phyloP scores from a whole-genome alignment of 1,140 invertebrate genomes.

The Eumaeus atala region DNA sequence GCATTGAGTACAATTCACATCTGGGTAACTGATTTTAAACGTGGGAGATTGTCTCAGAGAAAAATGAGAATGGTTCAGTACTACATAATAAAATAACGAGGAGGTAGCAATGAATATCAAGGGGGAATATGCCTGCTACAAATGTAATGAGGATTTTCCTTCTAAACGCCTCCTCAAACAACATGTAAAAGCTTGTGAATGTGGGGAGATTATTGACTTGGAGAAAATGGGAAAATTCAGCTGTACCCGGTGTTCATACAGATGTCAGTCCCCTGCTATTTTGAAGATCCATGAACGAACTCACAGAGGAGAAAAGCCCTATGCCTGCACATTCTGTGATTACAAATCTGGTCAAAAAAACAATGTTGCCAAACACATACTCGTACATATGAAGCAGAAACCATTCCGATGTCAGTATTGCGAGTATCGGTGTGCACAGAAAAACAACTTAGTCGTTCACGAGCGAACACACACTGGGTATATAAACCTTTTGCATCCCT shows the following conservation, averaged over 20 bases:
- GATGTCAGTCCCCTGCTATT: constrained; percentile 74
- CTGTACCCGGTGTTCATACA: constrained; percentile 61
- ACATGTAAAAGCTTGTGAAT: constrained; percentile 50
- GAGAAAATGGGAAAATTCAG: constrained; percentile 60
- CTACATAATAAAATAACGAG: constrained; percentile 39
- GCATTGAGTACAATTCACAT: no score
- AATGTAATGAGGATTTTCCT: constrained; percentile 51
- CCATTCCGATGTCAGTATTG: constrained; percentile 83
- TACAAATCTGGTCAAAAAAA: constrained; percentile 86
- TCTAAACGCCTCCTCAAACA: constrained; percentile 57
- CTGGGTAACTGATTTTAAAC: no score
- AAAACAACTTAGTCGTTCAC: constrained; percentile 73
- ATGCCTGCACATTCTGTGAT: constrained; percentile 79
- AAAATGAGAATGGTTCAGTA: constrained; percentile 45
- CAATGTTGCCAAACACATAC: constrained; percentile 83
- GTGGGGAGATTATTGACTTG: constrained; percentile 27
- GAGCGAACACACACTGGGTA: constrained; percentile 77
- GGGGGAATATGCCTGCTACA: constrained; percentile 57
- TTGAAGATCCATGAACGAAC: constrained; percentile 81
- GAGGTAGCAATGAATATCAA: constrained; percentile 51
- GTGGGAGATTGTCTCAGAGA: constrained; percentile 36
- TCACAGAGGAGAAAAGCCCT: constrained; percentile 77
- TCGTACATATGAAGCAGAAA: constrained; percentile 85
- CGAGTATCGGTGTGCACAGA: constrained; percentile 81
- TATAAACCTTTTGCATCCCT: constrained; percentile 77